Evolutionary conservation across 2,113 vertebrate genomes (phyloP).

Genomic region (Potamarius usumacintae): DNA sequence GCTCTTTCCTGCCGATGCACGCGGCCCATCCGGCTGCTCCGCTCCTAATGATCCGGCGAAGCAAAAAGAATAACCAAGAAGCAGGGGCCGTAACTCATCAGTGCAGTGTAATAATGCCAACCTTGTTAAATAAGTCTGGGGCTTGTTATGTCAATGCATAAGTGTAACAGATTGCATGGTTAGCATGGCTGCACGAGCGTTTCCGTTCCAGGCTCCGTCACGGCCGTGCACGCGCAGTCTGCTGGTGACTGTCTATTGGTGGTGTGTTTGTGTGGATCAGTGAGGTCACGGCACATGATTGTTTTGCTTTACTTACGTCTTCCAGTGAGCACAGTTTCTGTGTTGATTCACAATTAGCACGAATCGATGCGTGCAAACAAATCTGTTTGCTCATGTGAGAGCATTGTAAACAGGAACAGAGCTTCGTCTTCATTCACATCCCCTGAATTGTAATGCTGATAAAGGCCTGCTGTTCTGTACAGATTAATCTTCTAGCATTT

Average conservation of each 20-base stretch:
- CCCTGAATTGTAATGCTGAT: not conserved
- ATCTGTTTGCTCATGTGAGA: constrained; percentile 1
- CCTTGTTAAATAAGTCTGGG: constrained; percentile 70
- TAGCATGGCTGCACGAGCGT: constrained; percentile 32
- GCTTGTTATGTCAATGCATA: constrained; percentile 60
- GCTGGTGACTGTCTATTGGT: not conserved
- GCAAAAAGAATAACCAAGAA: constrained; percentile 71
- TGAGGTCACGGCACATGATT: not conserved
- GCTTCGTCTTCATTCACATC: not conserved
- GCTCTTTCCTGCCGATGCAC: constrained; percentile 54
- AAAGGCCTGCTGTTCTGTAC: not conserved
- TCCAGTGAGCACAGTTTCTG: not conserved
- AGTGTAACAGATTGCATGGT: constrained; percentile 52
- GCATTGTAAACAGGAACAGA: constrained; percentile 7
- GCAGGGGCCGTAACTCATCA: constrained; percentile 68
- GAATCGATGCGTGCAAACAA: constrained; percentile 15
- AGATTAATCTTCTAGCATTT: constrained; percentile 45
- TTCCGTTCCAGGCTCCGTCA: constrained; percentile 25
- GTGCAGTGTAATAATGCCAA: constrained; percentile 63
- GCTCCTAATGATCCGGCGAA: constrained; percentile 74
- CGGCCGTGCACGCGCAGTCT: not conserved
- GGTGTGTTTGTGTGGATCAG: not conserved
- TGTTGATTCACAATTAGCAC: constrained; percentile 4
- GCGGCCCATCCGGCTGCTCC: constrained; percentile 65
- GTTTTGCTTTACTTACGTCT: not conserved